Evolutionary conservation across 1,140 invertebrate genomes (phyloP), one percentile per base, ranked within the genome.

Genomic region (Eueides isabella): DNA sequence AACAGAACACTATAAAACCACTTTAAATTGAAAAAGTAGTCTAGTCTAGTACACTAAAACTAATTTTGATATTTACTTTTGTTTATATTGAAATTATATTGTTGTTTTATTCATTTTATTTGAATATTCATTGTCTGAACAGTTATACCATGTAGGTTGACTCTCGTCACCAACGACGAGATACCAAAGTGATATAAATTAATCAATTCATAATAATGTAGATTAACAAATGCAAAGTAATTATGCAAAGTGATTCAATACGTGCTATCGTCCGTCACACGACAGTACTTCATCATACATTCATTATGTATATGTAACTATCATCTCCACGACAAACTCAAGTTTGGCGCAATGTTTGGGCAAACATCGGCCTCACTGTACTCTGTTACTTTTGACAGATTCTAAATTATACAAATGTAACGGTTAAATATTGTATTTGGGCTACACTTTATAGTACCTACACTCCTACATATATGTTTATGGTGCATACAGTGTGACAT

Each of bases 301-400:
- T 35, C 28, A 14, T 26, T 23, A 68, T 68, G 66, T 68, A 61
- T 69, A 19, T 69, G 48, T 69, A 69, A 69, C 67, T 69, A 48
- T 69, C 65, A 29, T 9, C 7, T 9, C 0, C n/a, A 48, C 41
- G n/a, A 48, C 16, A 44, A 33, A 38, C 4, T 38, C 35, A 12
- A 44, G 41, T 19, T 44, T 19, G 41, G 48, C 48, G 23, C 12
- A 2, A 33, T 4, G 48, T 55, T 23, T 55, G 30, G 26, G 62
- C 35, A 28, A 33, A 65, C 62, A 71, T 29, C 61, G 68, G n/a
- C 19, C 35, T 65, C 70, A 29, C 70, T 66, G 35, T 31, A 23
- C 19, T n/a, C 14, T 72, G 41, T 72, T 66, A 72, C 31, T 65
- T 72, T 66, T 72, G 41, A 66, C 70, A 63, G 48, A 55, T 26